phyloP scores from a whole-genome alignment of 2,888 invertebrate genomes.

The Tipula unca region DNA sequence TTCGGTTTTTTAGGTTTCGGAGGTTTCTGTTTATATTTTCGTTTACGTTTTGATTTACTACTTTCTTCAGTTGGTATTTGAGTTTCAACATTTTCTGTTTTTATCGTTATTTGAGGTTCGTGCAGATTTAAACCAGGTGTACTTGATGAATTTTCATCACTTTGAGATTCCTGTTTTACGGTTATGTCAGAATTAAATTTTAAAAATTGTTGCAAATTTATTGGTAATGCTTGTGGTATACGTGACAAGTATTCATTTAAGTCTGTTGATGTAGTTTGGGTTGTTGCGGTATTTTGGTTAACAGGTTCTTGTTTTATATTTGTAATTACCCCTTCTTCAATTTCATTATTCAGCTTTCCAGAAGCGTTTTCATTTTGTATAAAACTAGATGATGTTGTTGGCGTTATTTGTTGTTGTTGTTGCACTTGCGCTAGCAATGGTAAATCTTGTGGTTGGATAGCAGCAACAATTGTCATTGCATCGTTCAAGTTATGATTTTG shows the following conservation, averaged over 20 bases:
- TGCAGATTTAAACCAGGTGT: conserved; percentile 30
- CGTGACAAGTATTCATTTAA: conserved; percentile 47
- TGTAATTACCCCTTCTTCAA: conserved; percentile 24
- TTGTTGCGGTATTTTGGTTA: conserved; percentile 36
- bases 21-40: conserved; percentile 73
- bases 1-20: conserved; percentile 70
- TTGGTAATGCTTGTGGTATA: conserved; percentile 45
- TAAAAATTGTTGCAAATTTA: conserved; percentile 53
- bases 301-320: conserved; percentile 36
- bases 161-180: conserved; percentile 29
- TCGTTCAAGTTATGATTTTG: conserved; percentile 45
- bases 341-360: conserved; percentile 22
- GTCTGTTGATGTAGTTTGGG: conserved; percentile 37
- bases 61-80: conserved; percentile 37
- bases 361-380: conserved; percentile 15
- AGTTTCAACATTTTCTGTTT: conserved; percentile 40
- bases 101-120: neutral
- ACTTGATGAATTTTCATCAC: conserved; percentile 34
- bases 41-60: conserved; percentile 54
- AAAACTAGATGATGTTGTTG: neutral
- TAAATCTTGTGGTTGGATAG: conserved; percentile 60
- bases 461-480: conserved; percentile 58
- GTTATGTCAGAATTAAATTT: conserved; percentile 52
- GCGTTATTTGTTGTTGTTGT: conserved; percentile 20
- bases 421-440: conserved; percentile 47